Percentiles rank a stretch among this genome's conserved stretches.
phyloP scores from a whole-genome alignment of 30 jellyfish, hydroid and myxozoan genomes.

The Pseudorhiza aurosa region DNA sequence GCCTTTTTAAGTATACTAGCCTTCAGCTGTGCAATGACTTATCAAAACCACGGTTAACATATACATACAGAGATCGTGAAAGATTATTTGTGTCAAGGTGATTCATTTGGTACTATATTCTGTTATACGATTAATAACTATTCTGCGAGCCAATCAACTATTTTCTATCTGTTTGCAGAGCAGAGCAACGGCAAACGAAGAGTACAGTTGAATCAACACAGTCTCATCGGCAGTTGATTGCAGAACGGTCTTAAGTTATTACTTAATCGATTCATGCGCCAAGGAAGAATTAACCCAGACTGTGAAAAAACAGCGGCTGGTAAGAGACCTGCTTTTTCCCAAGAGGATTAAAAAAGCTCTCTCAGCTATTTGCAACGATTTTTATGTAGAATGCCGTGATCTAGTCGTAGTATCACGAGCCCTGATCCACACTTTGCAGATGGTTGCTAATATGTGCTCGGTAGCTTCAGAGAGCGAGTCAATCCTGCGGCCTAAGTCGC shows the following conservation, averaged over 20 bases:
- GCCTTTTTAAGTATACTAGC: too few species aligned
- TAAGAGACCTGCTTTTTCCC: constrained; percentile 54
- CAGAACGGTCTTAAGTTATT: constrained; percentile 33
- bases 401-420: too few species aligned
- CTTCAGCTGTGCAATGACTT: neutral
- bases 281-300: constrained; percentile 52
- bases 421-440: too few species aligned
- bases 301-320: constrained; percentile 83
- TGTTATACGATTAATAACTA: neutral
- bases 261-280: constrained; percentile 51
- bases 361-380: too few species aligned
- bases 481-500: too few species aligned
- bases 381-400: too few species aligned
- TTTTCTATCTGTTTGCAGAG: neutral
- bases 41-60: neutral
- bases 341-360: constrained; percentile 53
- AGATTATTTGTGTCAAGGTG: neutral
- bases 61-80: neutral
- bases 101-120: neutral
- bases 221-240: neutral
- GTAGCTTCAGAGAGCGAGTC: too few species aligned
- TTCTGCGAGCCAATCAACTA: neutral
- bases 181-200: neutral
- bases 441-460: too few species aligned
- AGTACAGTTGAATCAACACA: constrained; percentile 65